phyloP scores from a whole-genome alignment of 1,140 invertebrate genomes.

The Dendroctonus valens region DNA sequence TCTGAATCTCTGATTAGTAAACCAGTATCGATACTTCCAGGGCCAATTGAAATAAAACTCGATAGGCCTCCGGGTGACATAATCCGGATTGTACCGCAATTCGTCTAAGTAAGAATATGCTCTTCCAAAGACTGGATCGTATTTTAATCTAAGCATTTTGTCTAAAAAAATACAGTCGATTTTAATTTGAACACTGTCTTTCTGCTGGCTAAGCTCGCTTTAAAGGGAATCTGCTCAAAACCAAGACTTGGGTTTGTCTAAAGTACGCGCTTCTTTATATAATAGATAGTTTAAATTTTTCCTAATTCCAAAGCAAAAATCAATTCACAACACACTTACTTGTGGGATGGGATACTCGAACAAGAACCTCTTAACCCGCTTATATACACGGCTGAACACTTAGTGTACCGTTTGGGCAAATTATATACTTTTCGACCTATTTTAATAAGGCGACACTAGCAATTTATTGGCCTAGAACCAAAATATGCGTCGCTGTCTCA shows the following conservation, averaged over 20 bases:
- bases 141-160: slow-evolving; percentile 38
- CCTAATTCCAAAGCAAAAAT: too few species aligned
- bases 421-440: slow-evolving; percentile 15
- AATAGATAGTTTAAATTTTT: too few species aligned
- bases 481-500: slow-evolving; percentile 9
- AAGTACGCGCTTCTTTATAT: too few species aligned
- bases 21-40: slow-evolving; percentile 37
- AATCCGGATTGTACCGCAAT: slow-evolving; percentile 33
- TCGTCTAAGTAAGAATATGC: slow-evolving; percentile 29
- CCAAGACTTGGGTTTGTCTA: too few species aligned
- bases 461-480: slow-evolving; percentile 15
- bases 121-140: slow-evolving; percentile 35
- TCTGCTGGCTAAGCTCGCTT: too few species aligned
- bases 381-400: slow-evolving; percentile 17
- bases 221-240: too few species aligned
- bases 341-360: too few species aligned
- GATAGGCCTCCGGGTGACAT: slow-evolving; percentile 30
- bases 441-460: slow-evolving; percentile 17
- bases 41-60: slow-evolving; percentile 40
- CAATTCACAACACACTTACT: too few species aligned
- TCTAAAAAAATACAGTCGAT: slow-evolving; percentile 1
- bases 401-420: slow-evolving; percentile 15
- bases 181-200: too few species aligned
- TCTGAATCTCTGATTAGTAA: slow-evolving; percentile 32
- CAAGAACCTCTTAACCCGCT: slow-evolving; percentile 10